A percentile compares a stretch with the other conserved stretches of the same genome.
phyloP scores from a whole-genome alignment of 2,888 invertebrate species.

The Byasa hedistus region DNA sequence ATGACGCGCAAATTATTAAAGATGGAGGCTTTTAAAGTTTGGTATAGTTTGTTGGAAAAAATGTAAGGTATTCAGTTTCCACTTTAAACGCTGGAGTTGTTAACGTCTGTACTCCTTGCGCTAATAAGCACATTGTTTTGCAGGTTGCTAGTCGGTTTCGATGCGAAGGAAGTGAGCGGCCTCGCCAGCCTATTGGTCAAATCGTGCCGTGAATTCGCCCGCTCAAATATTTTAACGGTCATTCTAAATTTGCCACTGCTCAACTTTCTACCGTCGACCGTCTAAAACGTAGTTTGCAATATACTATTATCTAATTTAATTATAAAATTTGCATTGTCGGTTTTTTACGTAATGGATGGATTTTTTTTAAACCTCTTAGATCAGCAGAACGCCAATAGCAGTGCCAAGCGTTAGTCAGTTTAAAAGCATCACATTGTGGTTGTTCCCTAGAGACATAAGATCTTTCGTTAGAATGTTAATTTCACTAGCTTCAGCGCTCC shows the following conservation, averaged over 20 bases:
- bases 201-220: constrained; percentile 59
- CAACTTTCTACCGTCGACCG: constrained; percentile 27
- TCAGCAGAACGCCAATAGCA: too few species aligned
- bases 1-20: too few species aligned
- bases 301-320: constrained; percentile 22
- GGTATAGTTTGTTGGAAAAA: not conserved
- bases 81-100: not conserved
- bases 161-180: constrained; percentile 60
- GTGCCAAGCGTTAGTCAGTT: too few species aligned
- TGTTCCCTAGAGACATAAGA: not conserved
- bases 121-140: constrained; percentile 38
- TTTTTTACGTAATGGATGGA: not conserved
- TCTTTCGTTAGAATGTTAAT: not conserved
- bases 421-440: not conserved
- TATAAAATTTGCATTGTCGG: constrained; percentile 2
- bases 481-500: not conserved
- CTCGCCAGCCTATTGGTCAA: constrained; percentile 63
- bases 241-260: constrained; percentile 11
- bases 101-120: constrained; percentile 31
- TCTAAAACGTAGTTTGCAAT: constrained; percentile 17
- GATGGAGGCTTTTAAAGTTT: too few species aligned
- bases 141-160: constrained; percentile 43
- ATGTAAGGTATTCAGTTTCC: not conserved
- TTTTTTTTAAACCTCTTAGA: not conserved
- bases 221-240: constrained; percentile 28